Base-by-base conservation (phyloP, 2,797 vertebrate genomes). In the Hydrocynus forskahlii region DNA sequence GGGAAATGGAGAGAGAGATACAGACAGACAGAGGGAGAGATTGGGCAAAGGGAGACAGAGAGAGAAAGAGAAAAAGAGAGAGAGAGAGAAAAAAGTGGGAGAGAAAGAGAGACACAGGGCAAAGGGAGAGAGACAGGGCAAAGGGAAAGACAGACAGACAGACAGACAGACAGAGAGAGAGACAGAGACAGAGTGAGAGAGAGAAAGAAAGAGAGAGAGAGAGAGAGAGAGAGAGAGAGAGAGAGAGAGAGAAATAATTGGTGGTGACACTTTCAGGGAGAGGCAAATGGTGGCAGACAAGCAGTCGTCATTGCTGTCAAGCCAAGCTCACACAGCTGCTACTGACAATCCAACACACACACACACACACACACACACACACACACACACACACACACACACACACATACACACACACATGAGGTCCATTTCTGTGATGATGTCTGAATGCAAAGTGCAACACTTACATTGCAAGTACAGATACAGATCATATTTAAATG, bases 201-300 rank as follows among this genome's bases (percentile, higher is more conserved):
- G 7, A 48, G 10, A 63, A 1, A 25, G 13, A 76, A 17, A n/a
- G 3, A 8, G 23, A 43, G 23, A 75, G 19, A 69, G 66, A 59
- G 55, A 59, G n/a, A 59, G n/a, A 59, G 6, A 59, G 55, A 59
- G n/a, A 59, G 55, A 21, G 55, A 21, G 55, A 21, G 55, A n/a
- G n/a, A 21, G 8, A 21, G 55, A 59, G 55, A 59, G 55, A 8
- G 54, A 57, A 2, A 57, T 60, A 48, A 86, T 21, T 70, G 57
- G 76, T 67, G 69, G 75, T 29, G 43, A 72, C 64, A 84, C 43
- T 48, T 78, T 74, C 55, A 78, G 75, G 80, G 84, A 79, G 55
- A 69, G 43, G 64, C 70, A 78, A 81, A 86, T 75, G 57, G 77
- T 60, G 48, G 29, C 63, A 79, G 83, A 67, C 63, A 79, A 48